These are phyloP conservation scores for Reticulitermes speratus DNA, from an alignment of 1,140 invertebrate genomes.

Conservation along the genomic window DNA sequence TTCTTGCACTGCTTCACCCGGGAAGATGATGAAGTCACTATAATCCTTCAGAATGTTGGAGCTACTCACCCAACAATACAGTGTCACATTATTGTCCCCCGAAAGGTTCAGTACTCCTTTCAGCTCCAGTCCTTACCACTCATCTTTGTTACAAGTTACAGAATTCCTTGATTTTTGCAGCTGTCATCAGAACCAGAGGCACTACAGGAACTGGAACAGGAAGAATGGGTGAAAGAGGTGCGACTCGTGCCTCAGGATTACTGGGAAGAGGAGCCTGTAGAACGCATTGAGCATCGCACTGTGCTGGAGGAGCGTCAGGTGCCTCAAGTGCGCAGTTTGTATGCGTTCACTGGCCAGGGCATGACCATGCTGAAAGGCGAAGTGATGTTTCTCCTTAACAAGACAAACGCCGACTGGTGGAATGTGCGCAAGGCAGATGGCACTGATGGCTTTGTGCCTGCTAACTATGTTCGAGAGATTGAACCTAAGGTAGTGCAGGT, in stretches of 20 bases:
- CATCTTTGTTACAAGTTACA: too few species aligned
- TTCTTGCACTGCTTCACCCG: too few species aligned
- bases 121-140: too few species aligned
- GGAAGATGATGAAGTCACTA: too few species aligned
- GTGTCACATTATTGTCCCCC: too few species aligned
- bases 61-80: too few species aligned
- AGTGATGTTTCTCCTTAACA: conserved; percentile 89
- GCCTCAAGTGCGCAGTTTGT: conserved; percentile 86
- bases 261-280: conserved; percentile 86
- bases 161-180: not conserved
- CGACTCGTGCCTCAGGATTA: conserved; percentile 84
- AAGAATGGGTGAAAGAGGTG: conserved; percentile 75
- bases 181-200: conserved; percentile 66
- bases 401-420: conserved; percentile 99
- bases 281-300: conserved; percentile 78
- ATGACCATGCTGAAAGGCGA: conserved; percentile 91
- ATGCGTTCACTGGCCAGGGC: conserved; percentile 91
- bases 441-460: conserved; percentile 94
- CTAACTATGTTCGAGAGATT: conserved; percentile 94
- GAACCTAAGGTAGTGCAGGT: conserved; percentile 80
- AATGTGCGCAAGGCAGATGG: conserved; percentile 89
- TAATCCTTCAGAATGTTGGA: too few species aligned
- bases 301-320: conserved; percentile 83
- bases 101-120: too few species aligned
- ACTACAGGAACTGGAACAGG: conserved; percentile 62